phyloP scores from a whole-genome alignment of 1,140 invertebrate species.

The Ceratina calcarata region DNA sequence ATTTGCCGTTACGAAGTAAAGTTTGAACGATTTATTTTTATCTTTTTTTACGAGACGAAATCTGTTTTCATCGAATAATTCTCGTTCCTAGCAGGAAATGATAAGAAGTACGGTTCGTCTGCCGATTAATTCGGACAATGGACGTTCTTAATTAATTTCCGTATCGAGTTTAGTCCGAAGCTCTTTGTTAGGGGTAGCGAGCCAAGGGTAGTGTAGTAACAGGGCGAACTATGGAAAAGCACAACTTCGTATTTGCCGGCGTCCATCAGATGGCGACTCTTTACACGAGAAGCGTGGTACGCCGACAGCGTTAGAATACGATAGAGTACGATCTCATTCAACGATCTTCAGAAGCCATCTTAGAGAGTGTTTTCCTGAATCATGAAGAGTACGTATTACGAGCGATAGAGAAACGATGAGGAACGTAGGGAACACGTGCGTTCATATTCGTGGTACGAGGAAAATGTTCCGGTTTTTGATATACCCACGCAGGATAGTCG shows the following conservation, averaged over 20 bases:
- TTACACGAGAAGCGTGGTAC: slow-evolving; percentile 50
- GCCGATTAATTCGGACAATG: no score
- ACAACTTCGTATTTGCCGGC: slow-evolving; percentile 61
- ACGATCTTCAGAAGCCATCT: no score
- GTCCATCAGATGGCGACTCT: slow-evolving; percentile 69
- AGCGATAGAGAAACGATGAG: neutral
- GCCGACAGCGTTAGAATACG: neutral
- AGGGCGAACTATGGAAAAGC: slow-evolving; percentile 10
- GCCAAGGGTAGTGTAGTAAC: neutral
- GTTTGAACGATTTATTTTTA: neutral
- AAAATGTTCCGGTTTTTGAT: slow-evolving; percentile 33
- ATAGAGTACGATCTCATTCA: no score
- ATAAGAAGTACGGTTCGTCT: no score
- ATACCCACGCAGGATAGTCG: slow-evolving; percentile 39
- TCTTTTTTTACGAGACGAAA: no score
- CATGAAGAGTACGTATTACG: neutral
- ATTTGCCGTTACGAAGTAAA: neutral
- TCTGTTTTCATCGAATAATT: no score
- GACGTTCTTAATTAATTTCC: no score
- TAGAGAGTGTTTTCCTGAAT: no score
- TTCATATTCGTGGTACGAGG: slow-evolving; percentile 7
- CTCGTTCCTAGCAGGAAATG: no score
- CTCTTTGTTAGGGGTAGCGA: no score
- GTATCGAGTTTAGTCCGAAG: no score
- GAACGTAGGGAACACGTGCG: no score